A percentile compares a stretch with the other conserved stretches of the same genome.
Conservation (phyloP, 2,113 vertebrate species). For the Oryzias curvinotus region DNA sequence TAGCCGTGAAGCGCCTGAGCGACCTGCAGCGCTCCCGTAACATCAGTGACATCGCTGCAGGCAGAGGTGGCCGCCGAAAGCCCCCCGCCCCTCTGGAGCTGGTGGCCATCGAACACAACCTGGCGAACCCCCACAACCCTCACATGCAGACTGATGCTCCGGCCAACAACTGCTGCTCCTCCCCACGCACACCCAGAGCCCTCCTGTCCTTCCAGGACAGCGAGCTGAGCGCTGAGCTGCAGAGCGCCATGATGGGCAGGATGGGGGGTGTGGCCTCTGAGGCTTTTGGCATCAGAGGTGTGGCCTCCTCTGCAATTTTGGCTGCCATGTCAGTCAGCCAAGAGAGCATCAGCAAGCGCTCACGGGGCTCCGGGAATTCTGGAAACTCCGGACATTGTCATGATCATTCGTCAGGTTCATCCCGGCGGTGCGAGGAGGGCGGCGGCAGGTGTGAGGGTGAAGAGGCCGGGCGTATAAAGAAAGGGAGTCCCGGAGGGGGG, state of each 20-base stretch:
- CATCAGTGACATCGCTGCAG: slow-evolving; percentile 72
- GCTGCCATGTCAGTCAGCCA: slow-evolving; percentile 85
- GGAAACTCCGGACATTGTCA: slow-evolving; percentile 55
- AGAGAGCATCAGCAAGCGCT: slow-evolving; percentile 89
- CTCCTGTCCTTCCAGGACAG: slow-evolving; percentile 89
- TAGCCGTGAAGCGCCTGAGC: slow-evolving; percentile 89
- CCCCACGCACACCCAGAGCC: slow-evolving; percentile 79
- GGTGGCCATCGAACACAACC: slow-evolving; percentile 83
- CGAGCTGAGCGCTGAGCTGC: slow-evolving; percentile 88
- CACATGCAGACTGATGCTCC: slow-evolving; percentile 25
- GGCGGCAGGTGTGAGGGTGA: slow-evolving; percentile 60
- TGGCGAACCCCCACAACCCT: slow-evolving; percentile 48
- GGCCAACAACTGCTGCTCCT: slow-evolving; percentile 56
- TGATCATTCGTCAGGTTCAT: slow-evolving; percentile 33
- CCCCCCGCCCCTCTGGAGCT: slow-evolving; percentile 78
- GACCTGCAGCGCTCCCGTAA: slow-evolving; percentile 84
- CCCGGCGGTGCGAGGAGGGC: slow-evolving; percentile 78
- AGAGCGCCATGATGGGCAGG: slow-evolving; percentile 83
- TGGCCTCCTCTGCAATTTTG: slow-evolving; percentile 59
- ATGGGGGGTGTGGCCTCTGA: slow-evolving; percentile 24
- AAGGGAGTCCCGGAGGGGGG: slow-evolving; percentile 32
- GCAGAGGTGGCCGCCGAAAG: slow-evolving; percentile 74
- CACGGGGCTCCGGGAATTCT: slow-evolving; percentile 81
- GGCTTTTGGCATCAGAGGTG: slow-evolving; percentile 71
- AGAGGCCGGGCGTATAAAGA: slow-evolving; percentile 16